These are phyloP conservation scores for Thalassophryne amazonica DNA, from an alignment of 2,797 vertebrate species.

Conservation along the genomic window DNA sequence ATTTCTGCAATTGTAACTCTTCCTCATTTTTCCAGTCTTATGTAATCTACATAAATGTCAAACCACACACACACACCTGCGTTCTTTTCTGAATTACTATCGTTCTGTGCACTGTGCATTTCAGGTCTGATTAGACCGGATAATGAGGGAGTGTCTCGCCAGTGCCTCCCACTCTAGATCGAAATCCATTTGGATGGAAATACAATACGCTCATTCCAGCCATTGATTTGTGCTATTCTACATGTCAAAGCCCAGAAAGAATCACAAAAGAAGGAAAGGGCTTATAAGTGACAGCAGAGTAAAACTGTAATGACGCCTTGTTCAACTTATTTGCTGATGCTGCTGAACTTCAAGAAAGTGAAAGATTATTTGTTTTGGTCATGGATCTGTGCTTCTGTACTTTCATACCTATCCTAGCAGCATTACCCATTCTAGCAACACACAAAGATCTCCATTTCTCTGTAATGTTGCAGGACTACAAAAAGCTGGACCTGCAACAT, in stretches of 20 bases:
- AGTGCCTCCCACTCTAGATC: conserved; percentile 11
- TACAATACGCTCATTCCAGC: conserved; percentile 44
- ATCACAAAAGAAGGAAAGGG: conserved; percentile 14
- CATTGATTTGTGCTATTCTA: conserved; percentile 39
- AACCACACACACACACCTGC: background rate
- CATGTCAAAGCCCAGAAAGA: conserved; percentile 19
- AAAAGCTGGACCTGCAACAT: background rate
- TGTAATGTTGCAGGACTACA: background rate
- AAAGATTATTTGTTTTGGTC: background rate
- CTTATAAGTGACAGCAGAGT: conserved; percentile 25
- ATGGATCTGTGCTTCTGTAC: background rate
- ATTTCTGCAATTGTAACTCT: background rate
- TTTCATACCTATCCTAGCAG: background rate
- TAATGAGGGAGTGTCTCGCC: conserved; percentile 11
- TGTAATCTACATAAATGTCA: background rate
- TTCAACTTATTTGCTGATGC: background rate
- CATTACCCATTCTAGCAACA: background rate
- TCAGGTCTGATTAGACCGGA: conserved; percentile 11
- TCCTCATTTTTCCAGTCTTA: background rate
- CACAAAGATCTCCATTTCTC: background rate
- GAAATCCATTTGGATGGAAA: conserved; percentile 52
- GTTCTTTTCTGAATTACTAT: background rate
- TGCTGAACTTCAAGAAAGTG: background rate
- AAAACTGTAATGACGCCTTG: background rate
- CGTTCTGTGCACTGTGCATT: conserved; percentile 2